A percentile compares a stretch with the other conserved stretches of the same genome.
phyloP scores from a whole-genome alignment of 2,888 invertebrate species.

The Gonocerus acuteangulatus region DNA sequence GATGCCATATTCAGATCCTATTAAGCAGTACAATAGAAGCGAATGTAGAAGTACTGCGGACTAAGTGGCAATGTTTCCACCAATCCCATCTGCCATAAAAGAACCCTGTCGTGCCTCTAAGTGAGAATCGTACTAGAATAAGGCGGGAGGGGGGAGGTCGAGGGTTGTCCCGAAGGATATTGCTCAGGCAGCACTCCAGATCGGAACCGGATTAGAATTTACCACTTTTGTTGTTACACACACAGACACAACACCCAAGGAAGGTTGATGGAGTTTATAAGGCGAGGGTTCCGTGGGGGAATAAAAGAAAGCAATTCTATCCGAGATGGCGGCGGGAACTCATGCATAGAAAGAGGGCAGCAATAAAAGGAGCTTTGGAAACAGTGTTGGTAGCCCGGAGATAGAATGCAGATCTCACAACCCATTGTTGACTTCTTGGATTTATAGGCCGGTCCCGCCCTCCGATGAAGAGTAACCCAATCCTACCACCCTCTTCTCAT shows the following conservation, averaged over 20 bases:
- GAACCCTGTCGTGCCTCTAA: no score
- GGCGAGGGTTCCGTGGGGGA: neutral
- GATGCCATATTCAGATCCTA: no score
- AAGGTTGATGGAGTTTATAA: neutral
- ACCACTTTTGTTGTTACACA: conserved; percentile 15
- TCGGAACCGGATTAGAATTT: conserved; percentile 19
- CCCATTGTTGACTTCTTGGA: neutral
- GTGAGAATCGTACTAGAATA: no score
- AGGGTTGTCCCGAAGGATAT: no score
- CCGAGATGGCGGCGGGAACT: neutral
- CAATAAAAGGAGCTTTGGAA: conserved; percentile 10
- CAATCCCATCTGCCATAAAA: no score
- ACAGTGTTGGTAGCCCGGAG: conserved; percentile 15
- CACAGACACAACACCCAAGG: neutral
- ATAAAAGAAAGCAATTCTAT: neutral
- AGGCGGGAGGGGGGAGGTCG: no score
- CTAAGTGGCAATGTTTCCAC: no score
- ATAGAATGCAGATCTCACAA: conserved; percentile 4
- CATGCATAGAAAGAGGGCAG: conserved; percentile 16
- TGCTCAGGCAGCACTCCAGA: neutral
- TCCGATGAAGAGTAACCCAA: neutral
- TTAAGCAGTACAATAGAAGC: no score
- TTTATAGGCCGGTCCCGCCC: conserved; percentile 3
- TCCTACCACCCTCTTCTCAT: no score
- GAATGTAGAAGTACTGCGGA: no score